Evolutionary conservation across 2,888 invertebrate genomes (phyloP).

Genomic region (Conchocele bisecta): DNA sequence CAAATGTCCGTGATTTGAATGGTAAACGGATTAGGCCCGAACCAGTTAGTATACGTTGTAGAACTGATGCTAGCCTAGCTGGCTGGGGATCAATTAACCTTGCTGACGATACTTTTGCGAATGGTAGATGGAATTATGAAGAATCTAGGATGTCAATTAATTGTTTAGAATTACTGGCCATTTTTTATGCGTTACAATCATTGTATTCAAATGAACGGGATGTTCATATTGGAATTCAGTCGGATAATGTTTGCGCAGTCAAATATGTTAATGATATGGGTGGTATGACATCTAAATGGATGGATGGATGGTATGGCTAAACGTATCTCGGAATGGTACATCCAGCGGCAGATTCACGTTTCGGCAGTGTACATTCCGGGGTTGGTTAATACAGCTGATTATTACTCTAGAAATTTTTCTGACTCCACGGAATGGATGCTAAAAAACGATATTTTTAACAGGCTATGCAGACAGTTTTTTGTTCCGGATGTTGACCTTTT

Average conservation of each 20-base stretch:
- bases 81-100: too few relatives aligned
- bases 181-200: conserved; percentile 24
- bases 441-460: conserved; percentile 21
- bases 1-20: background rate
- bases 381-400: conserved; percentile 22
- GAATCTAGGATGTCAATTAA: conserved; percentile 29
- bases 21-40: background rate
- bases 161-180: conserved; percentile 34
- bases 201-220: conserved; percentile 6
- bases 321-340: conserved; percentile 9
- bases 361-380: conserved; percentile 28
- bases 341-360: conserved; percentile 18
- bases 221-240: conserved; percentile 24
- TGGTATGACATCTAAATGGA: conserved; percentile 16
- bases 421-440: conserved; percentile 39
- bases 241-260: conserved; percentile 37
- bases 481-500: conserved; percentile 37
- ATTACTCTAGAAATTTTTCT: conserved; percentile 23
- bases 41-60: background rate
- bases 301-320: conserved; percentile 7
- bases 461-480: conserved; percentile 1
- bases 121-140: conserved; percentile 22
- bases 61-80: background rate
- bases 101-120: background rate
- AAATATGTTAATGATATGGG: conserved; percentile 40